Base-by-base conservation (phyloP, 2,113 vertebrate genomes). In the Eolophus roseicapilla region DNA sequence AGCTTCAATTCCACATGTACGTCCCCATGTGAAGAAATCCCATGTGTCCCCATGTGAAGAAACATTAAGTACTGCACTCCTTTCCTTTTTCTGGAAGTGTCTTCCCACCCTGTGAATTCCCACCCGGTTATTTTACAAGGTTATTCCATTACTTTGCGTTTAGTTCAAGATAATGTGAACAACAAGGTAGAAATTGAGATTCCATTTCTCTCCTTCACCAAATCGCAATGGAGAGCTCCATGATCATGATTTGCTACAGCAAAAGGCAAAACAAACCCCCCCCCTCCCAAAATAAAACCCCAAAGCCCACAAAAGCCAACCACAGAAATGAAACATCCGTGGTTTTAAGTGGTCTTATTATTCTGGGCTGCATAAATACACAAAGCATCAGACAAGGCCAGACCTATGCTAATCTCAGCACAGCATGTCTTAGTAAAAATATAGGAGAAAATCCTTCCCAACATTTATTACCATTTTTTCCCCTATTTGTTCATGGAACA, bases 1-100 rank as follows among this genome's bases (percentile, higher is more conserved):
- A 98, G 94, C 73, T 82, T 80, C 86, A 90, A 28, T 92, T 91
- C 75, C 86, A 93, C 39, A 46, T 92, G 87, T 88, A 93, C 68
- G 90, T 90, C 50, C 76, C 49, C 73, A 87, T 15, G 13, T 15
- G 57, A 59, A 35, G 57, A 24, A 24, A 35, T 16, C n/a, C 57
- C n/a, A 24, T 88, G 91, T 73, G 89, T 91, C 50, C 24, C 39
- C 64, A 84, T 70, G 55, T 7, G 73, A 91, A 80, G 53, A 96
- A 88, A 70, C 47, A 85, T 84, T 65, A 81, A 82, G 25, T 13
- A 91, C 71, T 68, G 82, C 3, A 73, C 20, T 82, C 93, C 16
- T 71, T 93, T 52, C 79, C n/a, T 81, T 82, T 35, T 92, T 90
- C 88, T 86, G 76, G 55, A 76, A 91, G 75, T 43, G 41, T 43